Evolutionary conservation across 1,140 invertebrate genomes (phyloP).

Genomic region (Drosophila eugracilis): DNA sequence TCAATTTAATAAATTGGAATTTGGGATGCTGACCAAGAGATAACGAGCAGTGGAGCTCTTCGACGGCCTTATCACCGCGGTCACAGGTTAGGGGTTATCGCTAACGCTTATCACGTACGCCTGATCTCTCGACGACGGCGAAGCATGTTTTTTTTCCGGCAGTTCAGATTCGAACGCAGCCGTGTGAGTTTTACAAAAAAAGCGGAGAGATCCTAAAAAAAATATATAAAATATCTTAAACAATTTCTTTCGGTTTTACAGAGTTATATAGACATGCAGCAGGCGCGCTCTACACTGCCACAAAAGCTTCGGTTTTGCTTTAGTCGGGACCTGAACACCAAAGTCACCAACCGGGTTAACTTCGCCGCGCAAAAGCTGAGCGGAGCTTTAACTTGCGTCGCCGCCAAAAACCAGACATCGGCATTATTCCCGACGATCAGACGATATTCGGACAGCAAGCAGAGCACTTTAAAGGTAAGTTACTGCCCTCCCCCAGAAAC

Average conservation of each 20-base stretch:
- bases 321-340: constrained; percentile 38
- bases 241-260: not conserved
- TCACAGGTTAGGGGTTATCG: constrained; percentile 1
- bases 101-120: not conserved
- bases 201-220: not conserved
- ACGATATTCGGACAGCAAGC: constrained; percentile 31
- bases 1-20: not conserved
- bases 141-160: not conserved
- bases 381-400: constrained; percentile 22
- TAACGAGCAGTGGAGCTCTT: constrained; percentile 15
- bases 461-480: constrained; percentile 30
- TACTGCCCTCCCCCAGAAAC: too few species aligned
- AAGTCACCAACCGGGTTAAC: constrained; percentile 17
- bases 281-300: constrained; percentile 20
- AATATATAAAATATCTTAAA: not conserved
- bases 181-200: constrained; percentile 5
- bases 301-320: constrained; percentile 29
- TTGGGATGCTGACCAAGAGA: constrained; percentile 24
- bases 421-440: constrained; percentile 37
- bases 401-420: constrained; percentile 13
- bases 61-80: constrained; percentile 11
- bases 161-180: constrained; percentile 20
- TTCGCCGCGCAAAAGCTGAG: constrained; percentile 13
- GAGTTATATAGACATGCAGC: constrained; percentile 25
- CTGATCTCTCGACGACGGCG: not conserved